Evolutionary conservation across 2,888 invertebrate species (phyloP).

Genomic region (Halictus quadricinctus): DNA sequence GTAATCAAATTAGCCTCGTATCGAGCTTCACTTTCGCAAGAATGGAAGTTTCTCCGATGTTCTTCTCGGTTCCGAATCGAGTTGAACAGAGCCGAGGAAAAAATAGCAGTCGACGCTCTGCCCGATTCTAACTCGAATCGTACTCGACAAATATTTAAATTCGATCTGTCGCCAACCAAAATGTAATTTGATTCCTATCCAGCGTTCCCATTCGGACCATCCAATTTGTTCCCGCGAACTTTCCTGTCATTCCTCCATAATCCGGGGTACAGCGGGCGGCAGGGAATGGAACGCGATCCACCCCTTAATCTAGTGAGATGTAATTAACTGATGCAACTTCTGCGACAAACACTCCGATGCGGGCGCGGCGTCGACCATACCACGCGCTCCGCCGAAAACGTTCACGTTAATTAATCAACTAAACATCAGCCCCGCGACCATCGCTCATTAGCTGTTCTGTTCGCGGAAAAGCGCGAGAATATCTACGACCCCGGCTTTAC

Average conservation of each 20-base stretch:
- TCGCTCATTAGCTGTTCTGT: conserved; percentile 14
- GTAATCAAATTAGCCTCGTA: background rate
- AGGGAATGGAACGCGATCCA: conserved; percentile 17
- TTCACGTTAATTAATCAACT: conserved; percentile 37
- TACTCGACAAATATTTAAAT: conserved; percentile 1
- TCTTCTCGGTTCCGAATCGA: background rate
- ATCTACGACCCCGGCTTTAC: background rate
- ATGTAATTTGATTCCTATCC: background rate
- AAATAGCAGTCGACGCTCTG: background rate
- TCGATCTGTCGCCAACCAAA: background rate
- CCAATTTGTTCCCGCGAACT: conserved; percentile 2
- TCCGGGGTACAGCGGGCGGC: background rate
- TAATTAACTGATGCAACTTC: conserved; percentile 57
- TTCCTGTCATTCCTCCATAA: conserved; percentile 2
- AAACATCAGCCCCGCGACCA: background rate
- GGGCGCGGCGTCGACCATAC: background rate
- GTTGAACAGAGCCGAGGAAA: background rate
- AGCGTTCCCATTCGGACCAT: background rate
- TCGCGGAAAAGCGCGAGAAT: conserved; percentile 12
- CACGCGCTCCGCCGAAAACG: conserved; percentile 13
- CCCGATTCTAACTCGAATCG: background rate
- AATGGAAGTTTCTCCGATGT: background rate
- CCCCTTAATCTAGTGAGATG: conserved; percentile 48
- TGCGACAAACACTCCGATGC: conserved; percentile 20
- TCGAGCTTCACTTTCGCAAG: background rate